A percentile compares a stretch with the other conserved stretches of the same genome.
Evolutionary conservation across 2,888 invertebrate species (phyloP).

Genomic region (Galeopsomyia nigrocyanea): DNA sequence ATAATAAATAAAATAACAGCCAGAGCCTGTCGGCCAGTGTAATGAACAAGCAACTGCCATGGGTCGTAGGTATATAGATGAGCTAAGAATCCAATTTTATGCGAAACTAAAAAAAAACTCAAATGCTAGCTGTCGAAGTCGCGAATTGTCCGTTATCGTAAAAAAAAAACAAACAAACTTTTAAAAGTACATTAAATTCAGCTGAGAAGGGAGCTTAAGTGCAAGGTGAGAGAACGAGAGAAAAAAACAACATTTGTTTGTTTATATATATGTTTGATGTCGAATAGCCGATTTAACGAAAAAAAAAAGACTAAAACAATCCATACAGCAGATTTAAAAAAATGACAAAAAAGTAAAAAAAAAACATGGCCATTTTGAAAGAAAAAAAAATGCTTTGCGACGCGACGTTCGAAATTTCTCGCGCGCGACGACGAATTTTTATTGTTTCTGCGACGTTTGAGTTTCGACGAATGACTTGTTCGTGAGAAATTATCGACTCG

Average conservation of each 20-base stretch:
- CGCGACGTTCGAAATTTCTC: slow-evolving; percentile 16
- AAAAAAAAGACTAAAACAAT: too few species aligned
- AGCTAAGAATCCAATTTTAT: slow-evolving; percentile 65
- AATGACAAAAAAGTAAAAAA: slow-evolving; percentile 15
- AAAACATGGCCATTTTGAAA: slow-evolving; percentile 34
- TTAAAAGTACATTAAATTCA: background rate
- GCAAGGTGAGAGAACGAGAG: too few species aligned
- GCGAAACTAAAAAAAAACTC: slow-evolving; percentile 44
- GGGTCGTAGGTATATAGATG: slow-evolving; percentile 62
- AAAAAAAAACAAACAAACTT: slow-evolving; percentile 35
- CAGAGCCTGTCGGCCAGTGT: slow-evolving; percentile 63
- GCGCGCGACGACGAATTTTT: background rate
- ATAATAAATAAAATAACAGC: slow-evolving; percentile 41
- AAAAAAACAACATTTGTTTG: too few species aligned
- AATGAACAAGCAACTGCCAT: slow-evolving; percentile 67
- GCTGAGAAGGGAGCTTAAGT: too few species aligned
- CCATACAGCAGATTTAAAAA: slow-evolving; percentile 38
- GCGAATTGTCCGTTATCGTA: slow-evolving; percentile 56
- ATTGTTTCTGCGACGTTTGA: background rate
- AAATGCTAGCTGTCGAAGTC: slow-evolving; percentile 60
- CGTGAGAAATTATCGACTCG: too few species aligned
- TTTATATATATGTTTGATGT: too few species aligned
- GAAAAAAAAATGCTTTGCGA: slow-evolving; percentile 14
- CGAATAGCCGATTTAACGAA: too few species aligned
- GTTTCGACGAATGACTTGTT: too few species aligned